A percentile compares a stretch with the other conserved stretches of the same genome.
These are phyloP conservation scores for Morpho deidamia DNA, from an alignment of 2,888 invertebrate species.

Conservation along the genomic window DNA sequence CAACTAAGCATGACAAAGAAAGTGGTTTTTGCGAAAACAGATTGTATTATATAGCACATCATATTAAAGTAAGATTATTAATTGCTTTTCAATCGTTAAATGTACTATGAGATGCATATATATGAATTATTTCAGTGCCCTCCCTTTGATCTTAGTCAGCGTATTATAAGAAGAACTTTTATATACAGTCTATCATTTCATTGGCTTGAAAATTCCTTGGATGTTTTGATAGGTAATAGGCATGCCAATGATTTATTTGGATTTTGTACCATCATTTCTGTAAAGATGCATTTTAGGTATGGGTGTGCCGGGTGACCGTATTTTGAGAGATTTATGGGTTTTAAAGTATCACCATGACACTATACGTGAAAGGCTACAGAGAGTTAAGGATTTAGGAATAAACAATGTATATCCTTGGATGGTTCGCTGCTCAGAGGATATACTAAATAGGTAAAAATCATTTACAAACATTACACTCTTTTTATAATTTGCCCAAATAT, in stretches of 20 bases:
- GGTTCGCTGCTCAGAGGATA: slow-evolving; percentile 79
- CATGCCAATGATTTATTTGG: neutral
- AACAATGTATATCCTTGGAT: slow-evolving; percentile 81
- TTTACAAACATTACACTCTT: neutral
- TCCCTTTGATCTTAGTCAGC: slow-evolving; percentile 60
- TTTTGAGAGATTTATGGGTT: slow-evolving; percentile 81
- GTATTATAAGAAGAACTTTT: slow-evolving; percentile 71
- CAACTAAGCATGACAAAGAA: slow-evolving; percentile 54
- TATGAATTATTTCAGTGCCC: slow-evolving; percentile 45
- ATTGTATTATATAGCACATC: slow-evolving; percentile 76
- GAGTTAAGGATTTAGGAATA: slow-evolving; percentile 65
- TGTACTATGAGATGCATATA: no score
- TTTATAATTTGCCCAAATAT: neutral
- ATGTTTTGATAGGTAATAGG: slow-evolving; percentile 65
- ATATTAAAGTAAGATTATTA: slow-evolving; percentile 49
- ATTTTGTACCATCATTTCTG: no score
- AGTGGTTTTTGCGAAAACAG: slow-evolving; percentile 67
- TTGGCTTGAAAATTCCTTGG: slow-evolving; percentile 71
- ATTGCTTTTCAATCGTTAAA: no score
- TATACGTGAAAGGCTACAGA: slow-evolving; percentile 69
- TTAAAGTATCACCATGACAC: slow-evolving; percentile 77
- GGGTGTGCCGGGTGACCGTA: slow-evolving; percentile 71
- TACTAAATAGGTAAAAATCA: slow-evolving; percentile 69
- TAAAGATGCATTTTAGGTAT: slow-evolving; percentile 46
- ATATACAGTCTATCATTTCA: slow-evolving; percentile 75